These are phyloP conservation scores for Trichonephila clavata DNA, from an alignment of 1,140 invertebrate species.

Conservation along the genomic window DNA sequence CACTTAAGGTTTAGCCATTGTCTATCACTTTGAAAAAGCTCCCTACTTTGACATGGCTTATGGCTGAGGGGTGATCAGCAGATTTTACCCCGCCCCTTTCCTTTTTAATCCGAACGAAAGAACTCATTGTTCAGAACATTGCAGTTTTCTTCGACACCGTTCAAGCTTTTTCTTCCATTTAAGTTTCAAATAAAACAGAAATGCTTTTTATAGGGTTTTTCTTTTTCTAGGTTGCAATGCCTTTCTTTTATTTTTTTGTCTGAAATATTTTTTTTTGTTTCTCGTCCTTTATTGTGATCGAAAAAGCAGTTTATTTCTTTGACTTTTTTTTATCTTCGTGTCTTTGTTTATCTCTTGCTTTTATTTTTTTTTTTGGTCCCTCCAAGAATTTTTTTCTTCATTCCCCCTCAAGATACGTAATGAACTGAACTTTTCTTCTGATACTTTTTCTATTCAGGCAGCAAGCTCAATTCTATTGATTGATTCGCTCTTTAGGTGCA, in stretches of 20 bases:
- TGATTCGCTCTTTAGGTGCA: conserved; percentile 37
- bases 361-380: not conserved
- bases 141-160: not conserved
- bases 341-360: not conserved
- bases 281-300: conserved; percentile 49
- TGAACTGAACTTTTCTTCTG: conserved; percentile 40
- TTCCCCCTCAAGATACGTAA: conserved; percentile 40
- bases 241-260: not conserved
- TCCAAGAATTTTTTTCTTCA: not conserved
- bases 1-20: not conserved
- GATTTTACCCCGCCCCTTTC: not conserved
- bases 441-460: conserved; percentile 3
- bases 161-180: not conserved
- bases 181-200: conserved; percentile 53
- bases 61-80: not conserved
- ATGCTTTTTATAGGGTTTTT: conserved; percentile 26
- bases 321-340: not conserved
- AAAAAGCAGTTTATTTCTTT: conserved; percentile 55
- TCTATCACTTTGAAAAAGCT: conserved; percentile 22
- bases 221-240: not conserved
- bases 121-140: conserved; percentile 30
- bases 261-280: conserved; percentile 4
- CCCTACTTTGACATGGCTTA: not conserved
- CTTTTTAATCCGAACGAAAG: conserved; percentile 37
- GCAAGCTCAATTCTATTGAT: conserved; percentile 50